A percentile compares a stretch with the other conserved stretches of the same genome.
These are phyloP conservation scores for Ciconia stormi DNA, from an alignment of 2,113 vertebrate species.

Conservation along the genomic window DNA sequence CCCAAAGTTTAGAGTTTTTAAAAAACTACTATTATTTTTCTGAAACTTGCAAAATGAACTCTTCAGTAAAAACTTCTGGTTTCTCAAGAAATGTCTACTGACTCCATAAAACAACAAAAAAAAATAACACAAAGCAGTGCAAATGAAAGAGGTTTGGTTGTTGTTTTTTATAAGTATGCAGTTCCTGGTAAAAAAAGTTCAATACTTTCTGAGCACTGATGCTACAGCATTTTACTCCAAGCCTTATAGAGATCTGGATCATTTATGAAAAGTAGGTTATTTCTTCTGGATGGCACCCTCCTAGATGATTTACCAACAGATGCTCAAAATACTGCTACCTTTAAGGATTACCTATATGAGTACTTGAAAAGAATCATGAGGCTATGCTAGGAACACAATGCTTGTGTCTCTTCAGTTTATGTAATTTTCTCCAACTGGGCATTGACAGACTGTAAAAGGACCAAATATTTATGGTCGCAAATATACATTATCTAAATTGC, in stretches of 20 bases:
- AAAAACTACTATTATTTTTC: not conserved
- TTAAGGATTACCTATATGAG: not conserved
- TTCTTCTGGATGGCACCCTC: not conserved
- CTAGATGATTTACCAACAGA: not conserved
- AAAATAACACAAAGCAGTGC: not conserved
- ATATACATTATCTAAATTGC: conserved; percentile 31
- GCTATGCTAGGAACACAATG: not conserved
- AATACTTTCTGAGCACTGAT: not conserved
- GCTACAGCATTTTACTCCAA: not conserved
- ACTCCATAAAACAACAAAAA: not conserved
- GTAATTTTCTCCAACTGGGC: not conserved
- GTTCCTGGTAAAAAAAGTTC: not conserved
- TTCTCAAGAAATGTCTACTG: not conserved
- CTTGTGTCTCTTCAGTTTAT: not conserved
- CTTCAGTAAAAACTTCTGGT: not conserved
- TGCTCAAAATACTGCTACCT: not conserved
- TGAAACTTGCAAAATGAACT: not conserved
- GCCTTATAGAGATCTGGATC: not conserved
- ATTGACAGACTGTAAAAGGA: not conserved
- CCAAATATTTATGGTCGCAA: not conserved
- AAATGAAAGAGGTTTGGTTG: not conserved
- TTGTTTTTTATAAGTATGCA: not conserved
- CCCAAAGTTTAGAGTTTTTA: not conserved
- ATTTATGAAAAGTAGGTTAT: not conserved
- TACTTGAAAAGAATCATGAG: not conserved